A percentile compares a stretch with the other conserved stretches of the same genome.
phyloP scores from a whole-genome alignment of 1,140 invertebrate genomes.

The Copidosoma floridanum region DNA sequence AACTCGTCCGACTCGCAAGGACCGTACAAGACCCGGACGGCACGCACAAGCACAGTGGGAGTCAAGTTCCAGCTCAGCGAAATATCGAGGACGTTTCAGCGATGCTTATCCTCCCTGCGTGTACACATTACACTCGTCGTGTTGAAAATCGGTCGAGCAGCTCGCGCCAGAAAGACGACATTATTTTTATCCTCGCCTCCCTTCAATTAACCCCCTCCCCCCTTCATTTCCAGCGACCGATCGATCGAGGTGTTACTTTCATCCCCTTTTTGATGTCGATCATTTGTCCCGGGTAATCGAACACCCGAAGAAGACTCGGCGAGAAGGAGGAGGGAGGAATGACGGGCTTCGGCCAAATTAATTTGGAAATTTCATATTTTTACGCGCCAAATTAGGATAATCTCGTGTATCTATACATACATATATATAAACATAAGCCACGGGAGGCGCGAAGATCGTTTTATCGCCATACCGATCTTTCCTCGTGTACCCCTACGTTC shows the following conservation, averaged over 20 bases:
- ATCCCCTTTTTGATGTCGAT: no score
- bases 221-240: slow-evolving; percentile 2
- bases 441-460: no score
- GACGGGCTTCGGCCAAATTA: no score
- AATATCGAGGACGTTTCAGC: background rate
- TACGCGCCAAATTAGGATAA: no score
- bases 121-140: no score
- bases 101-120: slow-evolving; percentile 29
- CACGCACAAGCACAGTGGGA: slow-evolving; percentile 23
- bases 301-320: background rate
- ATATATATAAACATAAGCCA: no score
- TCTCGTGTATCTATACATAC: no score
- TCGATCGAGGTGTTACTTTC: background rate
- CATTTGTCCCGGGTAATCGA: slow-evolving; percentile 7
- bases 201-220: background rate
- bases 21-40: background rate
- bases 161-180: background rate
- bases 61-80: background rate
- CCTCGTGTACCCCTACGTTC: no score
- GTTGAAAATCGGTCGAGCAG: no score
- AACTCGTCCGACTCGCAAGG: slow-evolving; percentile 10
- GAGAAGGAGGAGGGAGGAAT: background rate
- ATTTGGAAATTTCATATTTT: no score
- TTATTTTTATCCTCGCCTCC: slow-evolving; percentile 13
- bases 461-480: no score